Conservation (phyloP, 2,113 vertebrate species). For the Saguinus imperator region DNA sequence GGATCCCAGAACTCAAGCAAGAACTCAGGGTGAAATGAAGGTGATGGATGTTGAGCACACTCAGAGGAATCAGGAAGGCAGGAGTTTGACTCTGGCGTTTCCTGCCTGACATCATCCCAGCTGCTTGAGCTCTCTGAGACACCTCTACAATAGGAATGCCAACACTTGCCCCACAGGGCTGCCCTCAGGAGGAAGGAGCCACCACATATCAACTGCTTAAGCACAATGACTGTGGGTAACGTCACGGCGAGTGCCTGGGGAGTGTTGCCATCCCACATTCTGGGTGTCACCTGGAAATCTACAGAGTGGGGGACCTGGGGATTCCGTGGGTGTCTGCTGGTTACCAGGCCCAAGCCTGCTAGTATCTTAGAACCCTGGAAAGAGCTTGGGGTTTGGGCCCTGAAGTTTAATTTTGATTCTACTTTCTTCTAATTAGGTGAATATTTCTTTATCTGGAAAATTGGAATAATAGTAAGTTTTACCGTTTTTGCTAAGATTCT, state of each 20-base stretch:
- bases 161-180: neutral
- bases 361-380: neutral
- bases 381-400: neutral
- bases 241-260: neutral
- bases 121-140: too few relatives aligned
- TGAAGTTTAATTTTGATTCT: neutral
- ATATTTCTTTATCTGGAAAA: neutral
- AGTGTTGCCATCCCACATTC: neutral
- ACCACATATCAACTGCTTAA: too few relatives aligned
- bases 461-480: neutral
- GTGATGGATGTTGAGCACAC: too few relatives aligned
- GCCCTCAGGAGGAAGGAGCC: neutral
- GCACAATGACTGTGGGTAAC: rapidly evolving
- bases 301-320: rapidly evolving
- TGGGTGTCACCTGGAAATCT: neutral
- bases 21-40: neutral
- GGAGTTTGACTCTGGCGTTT: neutral
- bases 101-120: rapidly evolving
- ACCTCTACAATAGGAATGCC: rapidly evolving
- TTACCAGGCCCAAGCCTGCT: too few relatives aligned
- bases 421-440: neutral
- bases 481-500: neutral
- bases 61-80: rapidly evolving
- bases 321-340: too few relatives aligned
- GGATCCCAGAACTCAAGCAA: neutral